These are phyloP conservation scores for Pagrus major DNA, from an alignment of 2,113 vertebrate species.

Conservation along the genomic window DNA sequence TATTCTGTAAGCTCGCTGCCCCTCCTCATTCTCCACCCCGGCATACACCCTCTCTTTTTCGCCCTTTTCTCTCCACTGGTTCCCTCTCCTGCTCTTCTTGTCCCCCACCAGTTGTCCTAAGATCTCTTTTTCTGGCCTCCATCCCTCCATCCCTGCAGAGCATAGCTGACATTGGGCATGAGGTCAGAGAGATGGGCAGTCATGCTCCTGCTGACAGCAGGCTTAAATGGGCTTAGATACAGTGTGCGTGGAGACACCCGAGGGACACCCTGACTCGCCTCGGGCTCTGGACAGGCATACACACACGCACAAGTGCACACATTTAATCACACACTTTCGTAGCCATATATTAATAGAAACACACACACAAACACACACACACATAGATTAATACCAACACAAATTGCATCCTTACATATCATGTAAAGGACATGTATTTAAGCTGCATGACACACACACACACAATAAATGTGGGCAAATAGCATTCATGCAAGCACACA, in stretches of 20 bases:
- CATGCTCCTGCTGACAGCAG: conserved; percentile 74
- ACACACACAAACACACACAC: background rate
- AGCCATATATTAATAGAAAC: conserved; percentile 10
- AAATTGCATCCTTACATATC: background rate
- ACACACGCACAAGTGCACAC: conserved; percentile 37
- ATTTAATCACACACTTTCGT: conserved; percentile 45
- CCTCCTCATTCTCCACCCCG: conserved; percentile 50
- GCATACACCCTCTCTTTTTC: conserved; percentile 23
- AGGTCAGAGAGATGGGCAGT: conserved; percentile 83
- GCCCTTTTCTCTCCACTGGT: conserved; percentile 51
- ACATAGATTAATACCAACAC: background rate
- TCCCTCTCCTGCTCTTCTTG: conserved; percentile 44
- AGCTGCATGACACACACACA: conserved; percentile 4
- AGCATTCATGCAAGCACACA: conserved; percentile 3
- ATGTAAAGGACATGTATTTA: conserved; percentile 7
- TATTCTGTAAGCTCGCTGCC: conserved; percentile 66
- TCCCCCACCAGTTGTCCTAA: conserved; percentile 49
- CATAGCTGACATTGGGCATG: conserved; percentile 81
- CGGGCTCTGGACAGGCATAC: conserved; percentile 45
- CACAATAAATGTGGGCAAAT: conserved; percentile 2
- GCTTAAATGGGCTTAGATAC: conserved; percentile 79
- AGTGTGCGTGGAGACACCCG: conserved; percentile 70
- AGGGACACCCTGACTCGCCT: conserved; percentile 69
- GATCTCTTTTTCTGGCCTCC: conserved; percentile 74
- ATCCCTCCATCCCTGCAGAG: conserved; percentile 72